Base-by-base conservation (phyloP, 2,797 vertebrate species). In the Gambusia yucatana region DNA sequence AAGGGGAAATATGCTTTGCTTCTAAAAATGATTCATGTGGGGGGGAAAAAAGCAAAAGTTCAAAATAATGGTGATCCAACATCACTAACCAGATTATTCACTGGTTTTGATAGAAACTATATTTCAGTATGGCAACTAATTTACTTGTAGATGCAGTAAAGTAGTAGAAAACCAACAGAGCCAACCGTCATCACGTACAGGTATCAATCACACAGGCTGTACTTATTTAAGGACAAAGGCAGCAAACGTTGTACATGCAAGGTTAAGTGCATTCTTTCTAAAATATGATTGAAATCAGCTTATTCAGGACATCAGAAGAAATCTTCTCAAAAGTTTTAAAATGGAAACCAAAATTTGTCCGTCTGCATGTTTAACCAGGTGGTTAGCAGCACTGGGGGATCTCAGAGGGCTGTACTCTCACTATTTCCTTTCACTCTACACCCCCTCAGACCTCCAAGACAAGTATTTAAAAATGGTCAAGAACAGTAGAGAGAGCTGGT, bases 1-100 rank as follows among this genome's bases (percentile, higher is more conserved):
- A n/a, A 43, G 43, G 43, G 25, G 11, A 55, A 73, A 73, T 55
- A n/a, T 52, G 50, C 30, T 73, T 73, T 73, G 14, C 36, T 73
- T 39, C 6, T 16, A 33, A 52, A 73, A 36, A 73, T 25, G 28
- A 11, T 52, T 73, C 9, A 73, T 22, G 13, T 73, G 13, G 48
- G 14, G 14, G 4, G 14, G 3, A 50, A 17, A 6, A 48, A 14
- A 73, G 47, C 30, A 22, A 73, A n/a, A 25, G 33, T 9, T 73
- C 28, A 13, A 46, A 44, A 46, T 44, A 70, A 70, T 44, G 39
- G 11, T 6, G n/a, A 43, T 70, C 6, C 25, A 28, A 70, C 41
- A 46, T 28, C 25, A n/a, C 65, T 6, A n/a, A 69, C 10, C 65
- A 69, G 6, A 70, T n/a, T 44, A 44, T 44, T 46, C 25, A 16